Evolutionary conservation across 2,113 vertebrate genomes (phyloP).

Genomic region (Shinisaurus crocodilurus): DNA sequence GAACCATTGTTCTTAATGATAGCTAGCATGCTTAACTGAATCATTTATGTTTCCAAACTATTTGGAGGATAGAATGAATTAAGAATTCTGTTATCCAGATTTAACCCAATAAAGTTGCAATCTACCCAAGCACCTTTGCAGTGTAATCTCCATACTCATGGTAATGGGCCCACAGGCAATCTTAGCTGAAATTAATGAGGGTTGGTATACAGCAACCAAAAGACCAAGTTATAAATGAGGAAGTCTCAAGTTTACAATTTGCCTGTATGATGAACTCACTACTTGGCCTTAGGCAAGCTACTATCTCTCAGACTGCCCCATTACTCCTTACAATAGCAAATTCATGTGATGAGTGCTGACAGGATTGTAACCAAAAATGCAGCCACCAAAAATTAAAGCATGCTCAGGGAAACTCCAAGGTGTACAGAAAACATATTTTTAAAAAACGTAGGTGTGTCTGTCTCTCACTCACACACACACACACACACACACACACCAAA

Average conservation of each 20-base stretch:
- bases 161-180: not conserved
- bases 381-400: not conserved
- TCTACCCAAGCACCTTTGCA: not conserved
- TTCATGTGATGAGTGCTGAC: not conserved
- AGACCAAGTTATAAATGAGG: not conserved
- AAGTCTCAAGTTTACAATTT: not conserved
- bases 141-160: not conserved
- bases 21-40: conserved; percentile 60
- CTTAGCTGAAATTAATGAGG: not conserved
- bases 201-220: not conserved
- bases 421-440: too few relatives aligned
- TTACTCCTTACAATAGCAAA: not conserved
- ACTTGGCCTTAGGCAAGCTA: not conserved
- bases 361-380: not conserved
- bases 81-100: conserved; percentile 52
- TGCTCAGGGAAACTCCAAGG: not conserved
- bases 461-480: too few relatives aligned
- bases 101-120: not conserved
- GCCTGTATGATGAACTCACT: not conserved
- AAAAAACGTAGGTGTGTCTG: too few relatives aligned
- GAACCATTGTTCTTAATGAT: conserved; percentile 27
- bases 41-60: conserved; percentile 54
- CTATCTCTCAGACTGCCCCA: not conserved
- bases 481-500: too few relatives aligned
- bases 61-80: not conserved